Conservation (phyloP, 2,888 invertebrate genomes). For the Thecocarcelia acutangulata region DNA sequence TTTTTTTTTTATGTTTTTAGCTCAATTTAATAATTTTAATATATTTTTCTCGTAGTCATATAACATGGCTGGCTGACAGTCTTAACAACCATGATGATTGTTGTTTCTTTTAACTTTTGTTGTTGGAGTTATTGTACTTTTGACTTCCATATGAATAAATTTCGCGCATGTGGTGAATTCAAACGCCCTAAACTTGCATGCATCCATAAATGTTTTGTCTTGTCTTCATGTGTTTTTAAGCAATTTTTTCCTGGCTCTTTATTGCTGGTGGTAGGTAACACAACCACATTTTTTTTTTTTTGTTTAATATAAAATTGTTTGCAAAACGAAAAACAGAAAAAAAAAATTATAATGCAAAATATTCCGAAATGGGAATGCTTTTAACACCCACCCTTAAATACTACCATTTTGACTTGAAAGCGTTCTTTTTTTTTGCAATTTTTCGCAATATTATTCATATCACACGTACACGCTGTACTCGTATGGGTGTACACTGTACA, state of each 20-base stretch:
- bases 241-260: slow-evolving; percentile 2
- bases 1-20: neutral
- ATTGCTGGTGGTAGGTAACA: slow-evolving; percentile 12
- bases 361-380: slow-evolving; percentile 19
- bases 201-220: slow-evolving; percentile 47
- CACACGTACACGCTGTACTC: too few species aligned
- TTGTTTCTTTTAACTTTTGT: slow-evolving; percentile 19
- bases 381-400: slow-evolving; percentile 58
- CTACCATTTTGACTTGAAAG: slow-evolving; percentile 43
- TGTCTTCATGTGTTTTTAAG: slow-evolving; percentile 18
- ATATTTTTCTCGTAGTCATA: neutral
- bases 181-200: slow-evolving; percentile 60
- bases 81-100: slow-evolving; percentile 67
- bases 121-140: slow-evolving; percentile 17
- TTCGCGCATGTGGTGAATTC: slow-evolving; percentile 63
- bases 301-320: slow-evolving; percentile 35
- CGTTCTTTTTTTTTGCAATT: neutral
- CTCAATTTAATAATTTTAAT: slow-evolving; percentile 24
- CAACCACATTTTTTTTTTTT: slow-evolving; percentile 1
- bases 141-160: slow-evolving; percentile 53
- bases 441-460: slow-evolving; percentile 27
- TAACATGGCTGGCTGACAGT: slow-evolving; percentile 64
- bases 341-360: slow-evolving; percentile 21
- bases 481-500: too few species aligned
- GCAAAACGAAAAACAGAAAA: slow-evolving; percentile 1